Percentiles rank a stretch among this genome's conserved stretches.
phyloP scores from a whole-genome alignment of 2,888 invertebrate genomes.

The Dryobota labecula region DNA sequence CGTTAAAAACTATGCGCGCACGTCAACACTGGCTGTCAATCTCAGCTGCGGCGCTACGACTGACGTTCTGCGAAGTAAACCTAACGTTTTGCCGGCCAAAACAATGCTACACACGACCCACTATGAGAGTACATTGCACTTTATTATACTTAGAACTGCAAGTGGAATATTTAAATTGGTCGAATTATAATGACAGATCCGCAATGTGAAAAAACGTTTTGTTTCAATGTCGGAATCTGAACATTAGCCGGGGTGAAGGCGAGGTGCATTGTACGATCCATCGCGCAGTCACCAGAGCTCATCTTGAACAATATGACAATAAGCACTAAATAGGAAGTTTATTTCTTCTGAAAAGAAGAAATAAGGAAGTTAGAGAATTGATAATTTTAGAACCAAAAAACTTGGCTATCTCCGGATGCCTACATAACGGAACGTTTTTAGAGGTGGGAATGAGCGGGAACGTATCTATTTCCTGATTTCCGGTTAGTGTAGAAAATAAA shows the following conservation, averaged over 20 bases:
- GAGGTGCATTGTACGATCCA: constrained; percentile 67
- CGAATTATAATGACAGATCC: constrained; percentile 65
- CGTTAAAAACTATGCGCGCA: constrained; percentile 73
- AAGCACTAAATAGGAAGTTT: constrained; percentile 56
- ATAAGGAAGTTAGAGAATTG: constrained; percentile 29
- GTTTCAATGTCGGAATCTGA: constrained; percentile 75
- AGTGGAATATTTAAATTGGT: constrained; percentile 66
- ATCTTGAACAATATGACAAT: constrained; percentile 57
- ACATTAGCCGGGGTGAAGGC: constrained; percentile 69
- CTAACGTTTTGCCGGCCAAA: constrained; percentile 83
- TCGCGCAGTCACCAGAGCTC: constrained; percentile 42
- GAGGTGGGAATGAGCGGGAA: constrained; percentile 4
- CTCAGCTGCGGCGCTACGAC: constrained; percentile 81
- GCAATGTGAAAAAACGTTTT: constrained; percentile 63
- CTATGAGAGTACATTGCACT: constrained; percentile 71
- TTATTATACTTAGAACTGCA: constrained; percentile 64
- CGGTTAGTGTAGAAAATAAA: constrained; percentile 1
- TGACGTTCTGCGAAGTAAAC: constrained; percentile 78
- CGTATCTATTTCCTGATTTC: neutral
- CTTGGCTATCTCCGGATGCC: neutral
- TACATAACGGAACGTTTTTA: constrained; percentile 27
- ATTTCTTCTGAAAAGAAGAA: constrained; percentile 52
- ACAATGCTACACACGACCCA: constrained; percentile 78
- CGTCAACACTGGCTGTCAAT: constrained; percentile 81
- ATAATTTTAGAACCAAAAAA: constrained; percentile 30